These are phyloP conservation scores for Temnothorax ravouxi DNA, from an alignment of 2,888 invertebrate genomes.

Conservation along the genomic window DNA sequence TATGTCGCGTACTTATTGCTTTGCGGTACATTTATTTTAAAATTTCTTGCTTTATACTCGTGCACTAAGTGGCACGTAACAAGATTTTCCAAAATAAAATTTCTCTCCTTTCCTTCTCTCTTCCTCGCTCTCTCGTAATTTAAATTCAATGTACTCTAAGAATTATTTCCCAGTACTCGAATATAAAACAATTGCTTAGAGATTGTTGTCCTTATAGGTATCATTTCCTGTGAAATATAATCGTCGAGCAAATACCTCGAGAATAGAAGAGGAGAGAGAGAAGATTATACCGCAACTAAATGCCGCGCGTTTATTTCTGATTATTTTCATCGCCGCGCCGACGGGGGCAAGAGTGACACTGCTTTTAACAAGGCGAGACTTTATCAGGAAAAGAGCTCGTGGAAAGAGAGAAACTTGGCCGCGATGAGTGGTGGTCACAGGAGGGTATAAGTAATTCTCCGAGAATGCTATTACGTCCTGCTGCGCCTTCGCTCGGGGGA, in stretches of 20 bases:
- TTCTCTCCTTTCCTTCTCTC: not conserved
- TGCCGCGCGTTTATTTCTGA: slow-evolving; percentile 31
- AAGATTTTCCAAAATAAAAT: not conserved
- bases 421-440: slow-evolving; percentile 72
- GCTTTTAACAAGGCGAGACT: slow-evolving; percentile 50
- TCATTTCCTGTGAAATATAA: not conserved
- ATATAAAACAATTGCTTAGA: not conserved
- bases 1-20: slow-evolving; percentile 19
- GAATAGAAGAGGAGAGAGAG: not conserved
- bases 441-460: slow-evolving; percentile 77
- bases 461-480: slow-evolving; percentile 79
- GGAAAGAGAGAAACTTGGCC: slow-evolving; percentile 75
- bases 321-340: slow-evolving; percentile 41
- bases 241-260: not conserved
- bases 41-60: not conserved
- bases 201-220: not conserved
- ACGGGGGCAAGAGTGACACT: slow-evolving; percentile 34
- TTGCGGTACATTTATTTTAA: slow-evolving; percentile 10
- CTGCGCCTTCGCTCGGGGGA: slow-evolving; percentile 74
- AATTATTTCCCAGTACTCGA: not conserved
- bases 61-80: not conserved
- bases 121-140: not conserved
- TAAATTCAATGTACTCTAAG: not conserved
- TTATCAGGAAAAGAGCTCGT: slow-evolving; percentile 54
- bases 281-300: slow-evolving; percentile 19